Evolutionary conservation across 92 coral and sea anemone species (phyloP).

Genomic region (Desmophyllum pertusum): DNA sequence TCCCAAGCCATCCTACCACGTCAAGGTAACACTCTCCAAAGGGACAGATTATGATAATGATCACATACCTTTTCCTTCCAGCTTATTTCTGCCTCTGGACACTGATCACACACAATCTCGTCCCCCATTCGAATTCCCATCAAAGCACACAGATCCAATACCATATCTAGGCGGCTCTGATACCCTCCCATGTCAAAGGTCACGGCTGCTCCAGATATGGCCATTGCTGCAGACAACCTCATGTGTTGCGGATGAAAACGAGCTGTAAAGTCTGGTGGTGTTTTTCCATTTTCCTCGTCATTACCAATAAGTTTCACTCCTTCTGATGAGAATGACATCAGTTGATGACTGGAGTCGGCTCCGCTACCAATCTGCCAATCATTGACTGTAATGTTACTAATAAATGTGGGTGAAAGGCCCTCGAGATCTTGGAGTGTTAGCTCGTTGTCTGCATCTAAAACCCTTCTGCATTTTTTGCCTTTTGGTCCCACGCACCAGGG

Average conservation of each 20-base stretch:
- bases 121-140: slow-evolving; percentile 61
- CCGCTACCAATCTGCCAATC: slow-evolving; percentile 38
- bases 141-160: slow-evolving; percentile 37
- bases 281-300: not conserved
- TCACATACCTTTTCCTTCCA: not conserved
- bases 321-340: slow-evolving; percentile 14
- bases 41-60: not conserved
- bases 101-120: not conserved
- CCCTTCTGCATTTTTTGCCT: not conserved
- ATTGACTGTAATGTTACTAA: slow-evolving; percentile 55
- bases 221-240: slow-evolving; percentile 54
- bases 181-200: slow-evolving; percentile 50
- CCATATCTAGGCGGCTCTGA: slow-evolving; percentile 33
- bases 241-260: slow-evolving; percentile 23
- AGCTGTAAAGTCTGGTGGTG: not conserved
- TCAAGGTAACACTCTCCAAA: not conserved
- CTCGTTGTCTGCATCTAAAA: not conserved
- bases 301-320: slow-evolving; percentile 23
- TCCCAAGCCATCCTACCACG: too few species aligned
- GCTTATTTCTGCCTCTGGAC: not conserved
- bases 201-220: slow-evolving; percentile 59
- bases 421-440: not conserved
- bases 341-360: not conserved
- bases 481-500: slow-evolving; percentile 7
- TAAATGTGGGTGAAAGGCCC: slow-evolving; percentile 23